A percentile compares a stretch with the other conserved stretches of the same genome.
Conservation (phyloP, 2,797 vertebrate species). For the Onychomys arenicola region DNA sequence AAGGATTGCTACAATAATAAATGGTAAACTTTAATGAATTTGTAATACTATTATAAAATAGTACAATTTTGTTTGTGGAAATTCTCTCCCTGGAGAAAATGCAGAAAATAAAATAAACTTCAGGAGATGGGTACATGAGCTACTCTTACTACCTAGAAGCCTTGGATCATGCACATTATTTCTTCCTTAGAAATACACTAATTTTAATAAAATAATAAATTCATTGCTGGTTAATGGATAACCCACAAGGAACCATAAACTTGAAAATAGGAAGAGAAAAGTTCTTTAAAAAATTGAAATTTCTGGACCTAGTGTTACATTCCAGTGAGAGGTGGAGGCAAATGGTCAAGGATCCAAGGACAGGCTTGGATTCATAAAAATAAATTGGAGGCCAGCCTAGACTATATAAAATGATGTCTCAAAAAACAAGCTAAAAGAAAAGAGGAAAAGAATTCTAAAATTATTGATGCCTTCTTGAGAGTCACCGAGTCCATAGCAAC, state of each 20-base stretch:
- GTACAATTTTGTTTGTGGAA: slow-evolving; percentile 17
- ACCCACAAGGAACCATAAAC: not conserved
- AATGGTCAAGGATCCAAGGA: not conserved
- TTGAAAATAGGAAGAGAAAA: slow-evolving; percentile 34
- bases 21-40: not conserved
- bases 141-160: not conserved
- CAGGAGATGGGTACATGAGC: not conserved
- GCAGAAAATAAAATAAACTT: not conserved
- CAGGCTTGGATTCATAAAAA: not conserved
- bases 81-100: not conserved
- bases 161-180: not conserved
- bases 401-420: not conserved
- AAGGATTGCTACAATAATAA: not conserved
- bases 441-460: not conserved
- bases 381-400: not conserved
- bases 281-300: not conserved
- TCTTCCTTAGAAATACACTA: not conserved
- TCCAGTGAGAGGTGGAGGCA: not conserved
- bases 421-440: not conserved
- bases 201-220: not conserved
- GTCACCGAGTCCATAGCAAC: not conserved
- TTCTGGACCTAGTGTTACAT: not conserved
- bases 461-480: not conserved
- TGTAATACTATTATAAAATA: not conserved
- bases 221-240: not conserved